Base-by-base conservation (phyloP, 2,888 invertebrate species). In the Chrysotoxum bicinctum region DNA sequence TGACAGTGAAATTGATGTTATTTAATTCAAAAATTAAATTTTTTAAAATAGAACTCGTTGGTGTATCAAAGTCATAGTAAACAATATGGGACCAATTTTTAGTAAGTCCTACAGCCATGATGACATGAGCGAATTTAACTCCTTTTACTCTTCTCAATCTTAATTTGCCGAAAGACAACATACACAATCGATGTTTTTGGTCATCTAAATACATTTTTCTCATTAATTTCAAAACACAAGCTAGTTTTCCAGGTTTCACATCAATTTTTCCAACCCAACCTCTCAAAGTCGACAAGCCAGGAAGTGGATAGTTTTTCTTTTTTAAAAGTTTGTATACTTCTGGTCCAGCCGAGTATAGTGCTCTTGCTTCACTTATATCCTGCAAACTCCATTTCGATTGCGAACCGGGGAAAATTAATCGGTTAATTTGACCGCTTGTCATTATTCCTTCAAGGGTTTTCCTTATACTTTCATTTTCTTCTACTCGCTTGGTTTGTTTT, bases 121-220 rank as follows among this genome's bases (percentile, higher is more conserved):
- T 64, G 7, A 87, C 78, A 50, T 87, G 69, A 4, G 72, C 82
- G 19, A 64, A 78, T 14, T 81, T 87, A 3, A 43, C 14, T 1
- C 79, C 68, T 9, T 66, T 26, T 9, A 48, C 7, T 6, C 69
- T 45, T 43, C 73, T 80, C 1, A 87, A 40, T 45, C 68, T 83
- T 45, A 87, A 86, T 74, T 87, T 68, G 32, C 79, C 76, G 16
- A 87, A 87, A n/a, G 68, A 56, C 3, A 88, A 12, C 3, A 85
- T 72, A 26, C 87, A 88, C 5, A 87, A 2, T 37, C 73, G 79
- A 0, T 87, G 77, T 8, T 48, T 21, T 30, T 73, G 52, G 5
- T 40, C 23, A 10, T 76, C 50, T 26, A 8, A 76, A 8, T 68
- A 6, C 14, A 48, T n/a, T 10, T 73, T 73, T 7, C 35, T 50